phyloP scores from a whole-genome alignment of 2,888 invertebrate genomes.

The Hylaea fasciaria region DNA sequence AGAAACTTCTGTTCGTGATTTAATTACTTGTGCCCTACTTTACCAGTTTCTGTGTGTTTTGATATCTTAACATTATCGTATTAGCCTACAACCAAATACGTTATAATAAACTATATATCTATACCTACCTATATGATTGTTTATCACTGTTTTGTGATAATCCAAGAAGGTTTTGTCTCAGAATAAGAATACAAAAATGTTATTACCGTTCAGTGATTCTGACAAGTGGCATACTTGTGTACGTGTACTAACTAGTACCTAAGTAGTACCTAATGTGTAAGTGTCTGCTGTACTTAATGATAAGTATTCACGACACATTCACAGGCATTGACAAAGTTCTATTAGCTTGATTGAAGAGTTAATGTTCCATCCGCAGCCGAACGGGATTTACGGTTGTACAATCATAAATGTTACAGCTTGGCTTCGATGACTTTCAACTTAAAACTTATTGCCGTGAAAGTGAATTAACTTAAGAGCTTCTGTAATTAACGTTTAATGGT shows the following conservation, averaged over 20 bases:
- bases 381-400: conserved; percentile 9
- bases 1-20: conserved; percentile 29
- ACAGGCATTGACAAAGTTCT: neutral
- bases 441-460: conserved; percentile 5
- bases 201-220: too few species aligned
- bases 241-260: too few species aligned
- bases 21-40: conserved; percentile 28
- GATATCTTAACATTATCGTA: too few species aligned
- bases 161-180: too few species aligned
- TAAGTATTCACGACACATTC: neutral
- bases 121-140: too few species aligned
- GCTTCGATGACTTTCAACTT: neutral
- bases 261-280: neutral
- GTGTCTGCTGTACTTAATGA: too few species aligned
- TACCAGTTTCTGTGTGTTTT: conserved; percentile 14
- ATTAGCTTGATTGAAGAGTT: conserved; percentile 13
- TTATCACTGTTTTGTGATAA: too few species aligned
- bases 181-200: too few species aligned
- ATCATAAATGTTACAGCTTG: conserved; percentile 15
- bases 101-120: neutral
- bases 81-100: too few species aligned
- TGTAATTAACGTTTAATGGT: neutral
- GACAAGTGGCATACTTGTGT: too few species aligned
- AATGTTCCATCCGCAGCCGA: conserved; percentile 1
- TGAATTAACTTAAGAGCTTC: neutral